Conservation (phyloP, 2,888 invertebrate genomes). For the Xanthia togata region DNA sequence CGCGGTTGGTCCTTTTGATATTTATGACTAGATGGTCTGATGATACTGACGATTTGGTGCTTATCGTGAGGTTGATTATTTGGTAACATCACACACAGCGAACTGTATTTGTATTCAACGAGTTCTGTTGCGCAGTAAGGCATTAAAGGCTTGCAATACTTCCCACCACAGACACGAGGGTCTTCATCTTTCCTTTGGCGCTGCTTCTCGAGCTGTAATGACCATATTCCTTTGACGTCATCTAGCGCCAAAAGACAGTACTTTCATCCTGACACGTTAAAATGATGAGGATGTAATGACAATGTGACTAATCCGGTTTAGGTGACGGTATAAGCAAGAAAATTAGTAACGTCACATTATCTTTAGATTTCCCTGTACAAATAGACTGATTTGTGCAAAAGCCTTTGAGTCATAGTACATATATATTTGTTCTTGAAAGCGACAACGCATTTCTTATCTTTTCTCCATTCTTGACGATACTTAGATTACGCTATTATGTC, state of each 20-base stretch:
- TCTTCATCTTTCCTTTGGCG: neutral
- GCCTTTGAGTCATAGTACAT: slow-evolving; percentile 32
- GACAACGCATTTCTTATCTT: slow-evolving; percentile 34
- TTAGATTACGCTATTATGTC: slow-evolving; percentile 11
- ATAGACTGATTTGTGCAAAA: slow-evolving; percentile 19
- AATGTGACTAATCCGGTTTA: slow-evolving; percentile 8
- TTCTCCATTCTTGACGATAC: neutral
- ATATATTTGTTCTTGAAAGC: slow-evolving; percentile 20
- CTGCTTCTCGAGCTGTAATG: neutral
- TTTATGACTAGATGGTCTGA: slow-evolving; percentile 9
- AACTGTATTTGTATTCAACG: neutral
- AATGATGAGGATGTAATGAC: neutral
- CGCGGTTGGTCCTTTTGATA: neutral
- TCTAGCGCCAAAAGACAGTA: neutral
- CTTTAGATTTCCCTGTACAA: slow-evolving; percentile 28
- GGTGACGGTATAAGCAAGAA: slow-evolving; percentile 6
- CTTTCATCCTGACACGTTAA: slow-evolving; percentile 1
- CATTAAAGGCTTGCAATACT: neutral
- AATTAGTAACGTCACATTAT: slow-evolving; percentile 26
- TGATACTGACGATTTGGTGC: neutral
- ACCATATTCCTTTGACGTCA: neutral
- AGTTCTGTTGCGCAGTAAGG: neutral
- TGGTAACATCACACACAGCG: neutral
- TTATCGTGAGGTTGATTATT: neutral
- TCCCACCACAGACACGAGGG: neutral